Percentiles rank a stretch among this genome's conserved stretches.
phyloP scores from a whole-genome alignment of 2,113 vertebrate species.

The Sitta europaea region DNA sequence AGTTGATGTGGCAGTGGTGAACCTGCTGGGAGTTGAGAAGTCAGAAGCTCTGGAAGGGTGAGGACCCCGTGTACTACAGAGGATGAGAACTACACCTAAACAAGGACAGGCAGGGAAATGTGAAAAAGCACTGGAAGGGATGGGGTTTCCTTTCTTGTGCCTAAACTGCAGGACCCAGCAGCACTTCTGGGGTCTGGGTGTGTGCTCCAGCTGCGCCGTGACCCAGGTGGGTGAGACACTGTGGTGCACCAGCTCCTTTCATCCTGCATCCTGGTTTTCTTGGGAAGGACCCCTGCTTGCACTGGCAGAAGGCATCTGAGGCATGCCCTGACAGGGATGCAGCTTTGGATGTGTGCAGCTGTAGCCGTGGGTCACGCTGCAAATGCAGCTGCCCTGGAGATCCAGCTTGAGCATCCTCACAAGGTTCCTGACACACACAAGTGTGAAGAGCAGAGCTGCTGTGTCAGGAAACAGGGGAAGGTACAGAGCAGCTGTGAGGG shows the following conservation, averaged over 20 bases:
- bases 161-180: neutral
- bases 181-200: neutral
- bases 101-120: neutral
- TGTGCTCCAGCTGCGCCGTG: neutral
- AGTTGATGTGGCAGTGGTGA: neutral
- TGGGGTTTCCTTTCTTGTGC: neutral
- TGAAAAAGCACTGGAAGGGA: fast-evolving
- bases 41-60: neutral
- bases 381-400: neutral
- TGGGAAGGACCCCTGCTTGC: fast-evolving
- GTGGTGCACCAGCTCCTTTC: neutral
- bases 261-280: neutral
- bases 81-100: neutral
- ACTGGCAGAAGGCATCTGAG: neutral
- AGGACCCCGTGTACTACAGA: neutral
- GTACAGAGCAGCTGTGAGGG: neutral
- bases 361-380: fast-evolving
- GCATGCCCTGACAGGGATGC: neutral
- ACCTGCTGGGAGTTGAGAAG: neutral
- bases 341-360: neutral
- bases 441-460: neutral
- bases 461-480: neutral
- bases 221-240: neutral
- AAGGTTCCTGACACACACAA: fast-evolving
- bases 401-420: neutral